Conservation (phyloP, 2,888 invertebrate species). For the Neocrepidodera transversa region DNA sequence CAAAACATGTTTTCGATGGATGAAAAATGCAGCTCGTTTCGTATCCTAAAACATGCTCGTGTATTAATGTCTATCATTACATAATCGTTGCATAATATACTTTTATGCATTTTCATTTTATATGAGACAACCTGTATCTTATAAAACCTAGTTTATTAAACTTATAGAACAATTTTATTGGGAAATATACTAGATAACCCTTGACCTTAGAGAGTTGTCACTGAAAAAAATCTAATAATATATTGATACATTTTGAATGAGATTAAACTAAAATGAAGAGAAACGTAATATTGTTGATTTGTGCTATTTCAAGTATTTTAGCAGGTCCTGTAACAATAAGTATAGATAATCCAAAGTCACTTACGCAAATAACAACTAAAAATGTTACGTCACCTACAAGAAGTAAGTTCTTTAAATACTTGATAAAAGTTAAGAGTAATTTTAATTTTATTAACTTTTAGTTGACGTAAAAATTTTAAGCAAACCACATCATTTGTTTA, state of each 20-base stretch:
- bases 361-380: slow-evolving; percentile 33
- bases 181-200: neutral
- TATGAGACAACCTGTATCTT: too few species aligned
- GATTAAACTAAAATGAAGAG: slow-evolving; percentile 3
- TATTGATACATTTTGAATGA: neutral
- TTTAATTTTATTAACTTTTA: slow-evolving; percentile 41
- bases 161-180: neutral
- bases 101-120: too few species aligned
- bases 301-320: neutral
- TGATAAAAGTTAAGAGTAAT: neutral
- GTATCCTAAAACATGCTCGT: too few species aligned
- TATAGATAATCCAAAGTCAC: slow-evolving; percentile 29
- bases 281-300: slow-evolving; percentile 2
- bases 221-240: neutral
- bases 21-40: too few species aligned
- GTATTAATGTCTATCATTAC: too few species aligned
- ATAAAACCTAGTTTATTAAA: too few species aligned
- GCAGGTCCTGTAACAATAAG: slow-evolving; percentile 24
- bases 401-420: slow-evolving; percentile 27
- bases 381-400: slow-evolving; percentile 33
- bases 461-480: slow-evolving; percentile 52
- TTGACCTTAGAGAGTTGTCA: neutral
- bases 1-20: too few species aligned
- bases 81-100: too few species aligned
- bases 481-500: slow-evolving; percentile 55